A percentile compares a stretch with the other conserved stretches of the same genome.
phyloP scores from a whole-genome alignment of 2,113 vertebrate genomes.

The Muscicapa adusta region DNA sequence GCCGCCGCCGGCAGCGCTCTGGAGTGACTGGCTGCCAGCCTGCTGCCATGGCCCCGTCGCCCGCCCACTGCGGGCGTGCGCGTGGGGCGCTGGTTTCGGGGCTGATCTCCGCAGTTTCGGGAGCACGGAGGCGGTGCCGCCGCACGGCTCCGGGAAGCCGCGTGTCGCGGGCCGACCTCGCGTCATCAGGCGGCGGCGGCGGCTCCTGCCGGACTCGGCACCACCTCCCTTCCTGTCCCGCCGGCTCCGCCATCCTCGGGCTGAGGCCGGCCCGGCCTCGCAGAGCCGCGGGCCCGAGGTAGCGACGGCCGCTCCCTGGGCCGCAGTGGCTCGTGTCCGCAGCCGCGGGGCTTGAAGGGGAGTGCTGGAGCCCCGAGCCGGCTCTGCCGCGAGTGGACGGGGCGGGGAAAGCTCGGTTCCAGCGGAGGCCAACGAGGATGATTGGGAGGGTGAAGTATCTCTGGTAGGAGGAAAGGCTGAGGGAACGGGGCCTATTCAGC shows the following conservation, averaged over 20 bases:
- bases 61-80: background rate
- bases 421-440: background rate
- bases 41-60: background rate
- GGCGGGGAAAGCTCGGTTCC: background rate
- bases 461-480: background rate
- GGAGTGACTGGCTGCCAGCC: background rate
- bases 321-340: background rate
- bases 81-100: rapidly evolving
- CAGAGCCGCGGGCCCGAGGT: background rate
- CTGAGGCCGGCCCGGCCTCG: background rate
- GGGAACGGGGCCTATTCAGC: no score
- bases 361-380: background rate
- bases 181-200: background rate
- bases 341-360: rapidly evolving
- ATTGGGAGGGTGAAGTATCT: background rate
- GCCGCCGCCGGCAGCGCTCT: background rate
- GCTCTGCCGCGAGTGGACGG: background rate
- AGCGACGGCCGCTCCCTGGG: background rate
- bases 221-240: background rate
- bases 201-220: background rate
- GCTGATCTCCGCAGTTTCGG: background rate
- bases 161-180: rapidly evolving
- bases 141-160: no score
- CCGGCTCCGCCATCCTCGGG: background rate
- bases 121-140: background rate